Evolutionary conservation across 2,888 invertebrate species (phyloP).

Genomic region (Dorcus hopei): DNA sequence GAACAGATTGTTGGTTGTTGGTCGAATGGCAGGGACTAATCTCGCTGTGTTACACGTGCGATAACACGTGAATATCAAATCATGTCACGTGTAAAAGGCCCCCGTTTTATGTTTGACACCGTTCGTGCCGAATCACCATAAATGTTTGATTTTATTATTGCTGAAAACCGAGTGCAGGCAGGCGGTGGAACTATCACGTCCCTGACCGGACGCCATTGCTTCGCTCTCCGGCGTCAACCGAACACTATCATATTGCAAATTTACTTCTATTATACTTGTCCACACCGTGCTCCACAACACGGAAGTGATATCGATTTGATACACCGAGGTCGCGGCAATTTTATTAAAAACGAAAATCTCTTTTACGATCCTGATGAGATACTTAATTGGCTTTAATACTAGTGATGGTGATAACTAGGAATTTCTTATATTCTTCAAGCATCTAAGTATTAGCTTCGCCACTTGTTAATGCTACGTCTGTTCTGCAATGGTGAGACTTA

Average conservation of each 20-base stretch:
- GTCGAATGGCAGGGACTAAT: not conserved
- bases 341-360: not conserved
- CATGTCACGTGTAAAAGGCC: not conserved
- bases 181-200: conserved; percentile 22
- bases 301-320: not conserved
- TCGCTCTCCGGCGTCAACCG: not conserved
- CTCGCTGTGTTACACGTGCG: not conserved
- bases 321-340: not conserved
- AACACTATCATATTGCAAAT: conserved; percentile 8
- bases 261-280: not conserved
- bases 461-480: not conserved
- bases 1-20: not conserved
- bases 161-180: conserved; percentile 27
- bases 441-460: too few species aligned
- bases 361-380: not conserved
- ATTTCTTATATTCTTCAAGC: too few species aligned
- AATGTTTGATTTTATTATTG: conserved; percentile 42
- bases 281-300: not conserved
- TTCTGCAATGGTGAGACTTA: not conserved
- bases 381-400: not conserved
- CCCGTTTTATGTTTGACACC: conserved; percentile 37
- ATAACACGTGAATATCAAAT: too few species aligned
- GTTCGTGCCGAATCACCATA: conserved; percentile 41
- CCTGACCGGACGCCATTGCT: conserved; percentile 3
- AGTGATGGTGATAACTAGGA: too few species aligned